Evolutionary conservation across 2,888 invertebrate genomes (phyloP).

Genomic region (Lepidochrysops patricia): DNA sequence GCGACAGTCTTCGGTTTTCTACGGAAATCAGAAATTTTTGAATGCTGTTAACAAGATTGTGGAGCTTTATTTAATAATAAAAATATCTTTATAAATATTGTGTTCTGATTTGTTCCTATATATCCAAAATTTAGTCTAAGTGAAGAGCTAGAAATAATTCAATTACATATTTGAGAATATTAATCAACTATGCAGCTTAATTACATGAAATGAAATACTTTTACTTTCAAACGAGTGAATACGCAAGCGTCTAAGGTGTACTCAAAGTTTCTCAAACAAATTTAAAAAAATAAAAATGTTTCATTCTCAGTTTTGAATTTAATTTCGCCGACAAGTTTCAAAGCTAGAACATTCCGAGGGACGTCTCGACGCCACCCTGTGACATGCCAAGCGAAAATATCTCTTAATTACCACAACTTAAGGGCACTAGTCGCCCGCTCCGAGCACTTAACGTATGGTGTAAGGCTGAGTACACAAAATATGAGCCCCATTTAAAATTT

Average conservation of each 20-base stretch:
- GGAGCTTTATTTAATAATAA: too few relatives aligned
- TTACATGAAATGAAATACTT: neutral
- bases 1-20: too few relatives aligned
- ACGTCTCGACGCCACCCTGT: conserved; percentile 46
- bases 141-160: too few relatives aligned
- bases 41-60: too few relatives aligned
- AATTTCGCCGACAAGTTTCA: conserved; percentile 50
- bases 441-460: conserved; percentile 33
- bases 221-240: neutral
- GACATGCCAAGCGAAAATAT: conserved; percentile 61
- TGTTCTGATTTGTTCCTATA: too few relatives aligned
- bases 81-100: too few relatives aligned
- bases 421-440: conserved; percentile 56
- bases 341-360: conserved; percentile 45
- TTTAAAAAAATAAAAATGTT: conserved; percentile 32
- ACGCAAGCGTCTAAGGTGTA: neutral
- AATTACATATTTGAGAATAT: too few relatives aligned
- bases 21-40: too few relatives aligned
- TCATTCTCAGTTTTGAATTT: conserved; percentile 50
- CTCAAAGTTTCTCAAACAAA: conserved; percentile 18
- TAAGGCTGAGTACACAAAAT: conserved; percentile 21
- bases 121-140: too few relatives aligned
- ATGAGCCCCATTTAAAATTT: conserved; percentile 6
- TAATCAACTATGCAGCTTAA: neutral
- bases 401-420: conserved; percentile 60